Percentiles rank a stretch among this genome's conserved stretches.
Conservation (phyloP, 1,140 invertebrate species). For the Bombus consobrinus region DNA sequence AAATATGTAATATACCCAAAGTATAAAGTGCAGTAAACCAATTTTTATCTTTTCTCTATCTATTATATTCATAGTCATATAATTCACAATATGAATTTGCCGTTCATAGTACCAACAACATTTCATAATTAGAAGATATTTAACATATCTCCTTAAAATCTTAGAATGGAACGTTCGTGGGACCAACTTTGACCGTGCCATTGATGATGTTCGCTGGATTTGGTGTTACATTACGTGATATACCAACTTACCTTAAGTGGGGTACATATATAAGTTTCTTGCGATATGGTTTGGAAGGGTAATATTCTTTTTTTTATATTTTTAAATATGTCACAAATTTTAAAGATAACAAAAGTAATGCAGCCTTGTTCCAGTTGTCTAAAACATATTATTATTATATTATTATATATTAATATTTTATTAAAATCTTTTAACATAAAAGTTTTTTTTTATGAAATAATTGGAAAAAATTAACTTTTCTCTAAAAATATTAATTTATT, state of each 20-base stretch:
- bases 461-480: too few species aligned
- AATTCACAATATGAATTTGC: not conserved
- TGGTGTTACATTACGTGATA: slow-evolving; percentile 89
- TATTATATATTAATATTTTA: not conserved
- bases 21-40: too few species aligned
- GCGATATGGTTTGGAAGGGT: slow-evolving; percentile 94
- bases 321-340: not conserved
- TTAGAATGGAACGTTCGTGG: slow-evolving; percentile 92
- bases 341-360: not conserved
- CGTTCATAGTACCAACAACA: not conserved
- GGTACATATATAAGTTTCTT: slow-evolving; percentile 94
- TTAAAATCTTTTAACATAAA: not conserved
- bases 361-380: not conserved
- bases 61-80: not conserved
- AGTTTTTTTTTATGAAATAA: not conserved
- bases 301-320: slow-evolving; percentile 42
- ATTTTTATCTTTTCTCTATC: too few species aligned
- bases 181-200: slow-evolving; percentile 89
- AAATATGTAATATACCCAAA: not conserved
- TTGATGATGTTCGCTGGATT: slow-evolving; percentile 96
- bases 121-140: not conserved
- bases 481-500: too few species aligned
- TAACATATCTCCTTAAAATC: slow-evolving; percentile 45
- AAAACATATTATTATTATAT: not conserved
- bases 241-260: slow-evolving; percentile 93